Evolutionary conservation across 64 coral and sea anemone species (phyloP).

Genomic region (Stichodactyla mertensii): DNA sequence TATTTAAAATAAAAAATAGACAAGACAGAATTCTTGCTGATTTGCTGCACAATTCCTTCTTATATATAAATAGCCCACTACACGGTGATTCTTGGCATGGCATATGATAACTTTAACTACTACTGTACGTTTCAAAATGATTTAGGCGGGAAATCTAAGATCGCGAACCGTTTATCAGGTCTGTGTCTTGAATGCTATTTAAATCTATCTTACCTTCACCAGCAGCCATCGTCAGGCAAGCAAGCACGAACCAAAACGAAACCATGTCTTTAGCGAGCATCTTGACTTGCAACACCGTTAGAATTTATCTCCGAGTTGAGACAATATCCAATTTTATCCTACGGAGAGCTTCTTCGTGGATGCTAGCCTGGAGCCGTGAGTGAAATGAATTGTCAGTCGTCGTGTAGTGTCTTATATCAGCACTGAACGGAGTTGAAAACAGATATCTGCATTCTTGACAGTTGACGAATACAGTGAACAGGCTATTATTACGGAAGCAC

Average conservation of each 20-base stretch:
- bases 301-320: neutral
- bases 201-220: neutral
- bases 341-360: neutral
- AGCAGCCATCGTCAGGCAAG: neutral
- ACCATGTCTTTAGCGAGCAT: neutral
- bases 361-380: neutral
- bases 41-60: too few species aligned
- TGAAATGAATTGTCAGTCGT: neutral
- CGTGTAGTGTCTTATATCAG: neutral
- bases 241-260: neutral
- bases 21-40: too few species aligned
- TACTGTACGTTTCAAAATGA: neutral
- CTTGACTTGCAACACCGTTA: neutral
- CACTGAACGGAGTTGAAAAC: neutral
- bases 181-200: too few species aligned
- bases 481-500: neutral
- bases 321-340: neutral
- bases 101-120: neutral
- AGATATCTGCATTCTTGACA: neutral
- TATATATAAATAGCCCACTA: too few species aligned
- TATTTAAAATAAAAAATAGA: too few species aligned
- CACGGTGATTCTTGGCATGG: too few species aligned
- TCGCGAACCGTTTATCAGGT: too few species aligned
- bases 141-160: neutral
- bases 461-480: neutral